phyloP scores from a whole-genome alignment of 2,888 invertebrate species.

The Leptopilina drosophilae region DNA sequence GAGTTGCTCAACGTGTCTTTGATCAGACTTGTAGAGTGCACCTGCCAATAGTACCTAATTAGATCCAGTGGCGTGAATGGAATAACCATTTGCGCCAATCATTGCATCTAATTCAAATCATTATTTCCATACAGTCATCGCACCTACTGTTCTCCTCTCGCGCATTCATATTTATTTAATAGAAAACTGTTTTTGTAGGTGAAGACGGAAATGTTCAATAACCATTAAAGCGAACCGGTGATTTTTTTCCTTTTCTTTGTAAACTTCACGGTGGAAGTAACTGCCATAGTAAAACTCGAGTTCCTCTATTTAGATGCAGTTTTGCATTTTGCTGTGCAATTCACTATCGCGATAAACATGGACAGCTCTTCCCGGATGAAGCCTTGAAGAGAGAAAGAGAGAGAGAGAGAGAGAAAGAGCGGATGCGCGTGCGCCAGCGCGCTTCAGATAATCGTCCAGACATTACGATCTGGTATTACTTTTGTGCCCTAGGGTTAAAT shows the following conservation, averaged over 20 bases:
- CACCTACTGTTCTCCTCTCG: not conserved
- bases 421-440: conserved; percentile 53
- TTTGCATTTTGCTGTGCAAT: conserved; percentile 46
- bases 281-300: conserved; percentile 16
- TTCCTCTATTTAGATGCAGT: conserved; percentile 23
- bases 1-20: not conserved
- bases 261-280: conserved; percentile 17
- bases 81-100: conserved; percentile 47
- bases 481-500: conserved; percentile 69
- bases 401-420: conserved; percentile 26
- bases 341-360: conserved; percentile 48
- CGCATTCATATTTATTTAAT: not conserved
- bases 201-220: conserved; percentile 27
- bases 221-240: conserved; percentile 10
- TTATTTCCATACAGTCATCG: not conserved
- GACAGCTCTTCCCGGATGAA: conserved; percentile 43
- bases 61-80: not conserved
- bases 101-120: conserved; percentile 34
- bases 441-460: conserved; percentile 68
- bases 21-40: conserved; percentile 30
- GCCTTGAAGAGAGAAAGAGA: not conserved
- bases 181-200: not conserved
- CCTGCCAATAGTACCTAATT: conserved; percentile 46
- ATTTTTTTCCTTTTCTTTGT: not conserved
- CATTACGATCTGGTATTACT: conserved; percentile 69